These are phyloP conservation scores for Bruchidius siliquastri DNA, from an alignment of 2,888 invertebrate species.

Conservation along the genomic window DNA sequence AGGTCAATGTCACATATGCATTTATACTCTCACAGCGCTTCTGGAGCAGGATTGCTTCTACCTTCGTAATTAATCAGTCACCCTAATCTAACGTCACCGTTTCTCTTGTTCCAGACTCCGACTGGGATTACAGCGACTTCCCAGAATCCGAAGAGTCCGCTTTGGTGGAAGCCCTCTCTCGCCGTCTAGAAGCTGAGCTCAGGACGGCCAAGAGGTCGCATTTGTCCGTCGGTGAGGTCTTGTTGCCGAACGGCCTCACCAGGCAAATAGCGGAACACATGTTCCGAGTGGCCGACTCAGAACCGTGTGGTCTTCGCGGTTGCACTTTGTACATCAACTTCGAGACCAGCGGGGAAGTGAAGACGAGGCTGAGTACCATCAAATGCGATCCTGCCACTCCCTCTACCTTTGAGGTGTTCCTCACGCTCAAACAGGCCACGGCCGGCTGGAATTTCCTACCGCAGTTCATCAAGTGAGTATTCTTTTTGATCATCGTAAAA, in stretches of 20 bases:
- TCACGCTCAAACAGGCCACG: slow-evolving; percentile 78
- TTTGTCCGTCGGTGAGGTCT: slow-evolving; percentile 76
- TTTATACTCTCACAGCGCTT: too few species aligned
- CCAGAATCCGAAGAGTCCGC: slow-evolving; percentile 48
- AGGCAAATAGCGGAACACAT: slow-evolving; percentile 72
- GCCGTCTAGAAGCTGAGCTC: slow-evolving; percentile 71
- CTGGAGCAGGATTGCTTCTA: too few species aligned
- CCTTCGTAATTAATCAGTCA: neutral
- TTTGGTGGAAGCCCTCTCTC: slow-evolving; percentile 65
- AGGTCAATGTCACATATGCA: too few species aligned
- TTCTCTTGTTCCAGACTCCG: slow-evolving; percentile 21
- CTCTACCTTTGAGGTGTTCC: slow-evolving; percentile 82
- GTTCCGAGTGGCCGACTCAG: slow-evolving; percentile 74
- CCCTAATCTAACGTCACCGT: neutral
- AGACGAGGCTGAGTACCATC: slow-evolving; percentile 70
- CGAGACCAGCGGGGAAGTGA: slow-evolving; percentile 62
- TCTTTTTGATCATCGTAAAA: too few species aligned
- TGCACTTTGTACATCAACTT: slow-evolving; percentile 79
- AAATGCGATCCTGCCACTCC: slow-evolving; percentile 80
- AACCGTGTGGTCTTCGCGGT: slow-evolving; percentile 85
- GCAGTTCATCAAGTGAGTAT: slow-evolving; percentile 81
- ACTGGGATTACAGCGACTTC: slow-evolving; percentile 28
- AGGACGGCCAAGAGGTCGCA: slow-evolving; percentile 75
- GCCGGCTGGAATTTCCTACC: slow-evolving; percentile 82
- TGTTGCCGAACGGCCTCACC: slow-evolving; percentile 75